Evolutionary conservation across 2,888 invertebrate genomes (phyloP), one percentile per base, ranked within the genome.

Genomic region (Pammene aurita): DNA sequence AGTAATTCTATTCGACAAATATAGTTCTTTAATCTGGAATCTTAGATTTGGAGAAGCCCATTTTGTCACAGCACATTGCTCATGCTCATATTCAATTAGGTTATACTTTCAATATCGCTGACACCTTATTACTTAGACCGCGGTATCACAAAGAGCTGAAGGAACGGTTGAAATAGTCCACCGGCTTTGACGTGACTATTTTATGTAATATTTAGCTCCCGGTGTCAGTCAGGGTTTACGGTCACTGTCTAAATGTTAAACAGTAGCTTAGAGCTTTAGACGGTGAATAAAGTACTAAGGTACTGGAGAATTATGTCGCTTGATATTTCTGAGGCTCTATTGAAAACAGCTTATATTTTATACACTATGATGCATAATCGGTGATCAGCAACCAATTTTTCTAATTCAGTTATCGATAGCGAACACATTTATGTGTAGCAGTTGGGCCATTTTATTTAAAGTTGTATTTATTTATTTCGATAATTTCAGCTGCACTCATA

Each of bases 131-230:
- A 69, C 34, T 69, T 65, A 26, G 1, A 41, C 65, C 46, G 10
- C 16, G 1, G 18, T 5, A 54, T 11, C 18, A 64, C 58, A 60
- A 50, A 63, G 52, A 64, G 55, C 64, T 65, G 54, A 55, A 71
- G 65, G 65, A 65, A 68, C 67, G 67, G 61, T 71, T 65, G 67
- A 71, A 71, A 67, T 71, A 61, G 67, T 71, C 56, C 69, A 68
- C 67, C 44, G 50, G 56, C 65, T 56, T 64, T 71, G 71, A 71
- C 71, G 67, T 68, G 71, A 71, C 71, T 58, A 71, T 71, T 71
- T 71, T 71, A 44, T 71, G 64, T 64, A 67, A 71, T 67, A 64
- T 63, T 58, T 65, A 54, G 46, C 56, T 62, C 54, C 41, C 60
- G 26, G 48, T 57, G 34, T 35, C 56, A 58, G 68, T 64, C 64